These are phyloP conservation scores for Pachymerium ferrugineum DNA, from an alignment of 2,888 invertebrate species.

Conservation along the genomic window DNA sequence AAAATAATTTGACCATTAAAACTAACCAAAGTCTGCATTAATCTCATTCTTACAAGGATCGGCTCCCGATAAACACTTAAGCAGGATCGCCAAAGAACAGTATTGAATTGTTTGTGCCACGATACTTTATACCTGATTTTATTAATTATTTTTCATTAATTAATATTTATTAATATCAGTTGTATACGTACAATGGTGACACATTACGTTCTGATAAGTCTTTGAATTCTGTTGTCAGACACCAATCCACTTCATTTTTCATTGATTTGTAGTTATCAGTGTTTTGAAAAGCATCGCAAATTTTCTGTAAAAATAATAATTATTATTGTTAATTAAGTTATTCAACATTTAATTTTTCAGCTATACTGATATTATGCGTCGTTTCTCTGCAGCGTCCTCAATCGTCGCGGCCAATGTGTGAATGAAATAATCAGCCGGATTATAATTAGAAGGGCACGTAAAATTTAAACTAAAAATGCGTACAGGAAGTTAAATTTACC, in stretches of 20 bases:
- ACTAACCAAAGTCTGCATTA: conserved; percentile 82
- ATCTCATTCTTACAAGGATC: conserved; percentile 76
- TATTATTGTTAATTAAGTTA: not conserved
- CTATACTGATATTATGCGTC: conserved; percentile 40
- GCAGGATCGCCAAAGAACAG: conserved; percentile 86
- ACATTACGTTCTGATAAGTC: not conserved
- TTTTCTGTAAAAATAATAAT: conserved; percentile 38
- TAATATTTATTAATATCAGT: not conserved
- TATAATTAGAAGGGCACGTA: conserved; percentile 50
- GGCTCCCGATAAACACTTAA: conserved; percentile 84
- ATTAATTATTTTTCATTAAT: not conserved
- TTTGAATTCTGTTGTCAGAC: not conserved
- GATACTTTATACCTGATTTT: conserved; percentile 55
- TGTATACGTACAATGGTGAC: not conserved
- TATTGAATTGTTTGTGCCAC: conserved; percentile 81
- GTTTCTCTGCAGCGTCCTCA: conserved; percentile 43
- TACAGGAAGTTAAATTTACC: not conserved
- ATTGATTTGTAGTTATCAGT: conserved; percentile 39
- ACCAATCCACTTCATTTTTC: not conserved
- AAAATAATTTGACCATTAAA: not conserved
- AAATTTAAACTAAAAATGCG: conserved; percentile 39
- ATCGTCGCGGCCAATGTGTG: conserved; percentile 51
- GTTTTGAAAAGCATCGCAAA: conserved; percentile 44
- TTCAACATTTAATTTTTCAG: not conserved
- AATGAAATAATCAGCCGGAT: conserved; percentile 54